A percentile compares a stretch with the other conserved stretches of the same genome.
Evolutionary conservation across 30 jellyfish, hydroid and myxozoan genomes (phyloP).

Genomic region (Mastigias papua): DNA sequence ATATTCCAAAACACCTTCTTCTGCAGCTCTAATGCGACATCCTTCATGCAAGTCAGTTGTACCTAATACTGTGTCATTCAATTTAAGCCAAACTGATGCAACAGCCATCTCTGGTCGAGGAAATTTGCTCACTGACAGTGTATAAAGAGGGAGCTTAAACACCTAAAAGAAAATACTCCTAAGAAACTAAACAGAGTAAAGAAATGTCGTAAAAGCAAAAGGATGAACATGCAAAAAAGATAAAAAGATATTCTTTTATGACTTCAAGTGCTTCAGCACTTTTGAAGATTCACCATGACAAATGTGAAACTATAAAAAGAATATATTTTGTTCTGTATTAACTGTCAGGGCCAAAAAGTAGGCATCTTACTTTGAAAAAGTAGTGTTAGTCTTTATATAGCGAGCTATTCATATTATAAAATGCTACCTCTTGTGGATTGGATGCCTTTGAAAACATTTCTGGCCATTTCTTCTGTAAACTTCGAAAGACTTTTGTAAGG

Average conservation of each 20-base stretch:
- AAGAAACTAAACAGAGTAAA: too few relatives aligned
- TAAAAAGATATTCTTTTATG: too few relatives aligned
- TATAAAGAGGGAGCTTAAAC: slow-evolving; percentile 25
- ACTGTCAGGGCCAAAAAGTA: not conserved
- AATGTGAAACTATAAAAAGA: not conserved
- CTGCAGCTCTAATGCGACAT: slow-evolving; percentile 47
- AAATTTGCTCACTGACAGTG: not conserved
- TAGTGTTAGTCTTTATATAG: not conserved
- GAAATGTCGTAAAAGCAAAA: too few relatives aligned
- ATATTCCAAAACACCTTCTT: slow-evolving; percentile 50
- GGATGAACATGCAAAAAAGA: too few relatives aligned
- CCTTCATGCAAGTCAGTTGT: slow-evolving; percentile 51
- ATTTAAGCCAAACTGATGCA: slow-evolving; percentile 41
- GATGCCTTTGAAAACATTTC: slow-evolving; percentile 30
- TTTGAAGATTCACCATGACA: not conserved
- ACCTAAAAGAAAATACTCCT: slow-evolving; percentile 3
- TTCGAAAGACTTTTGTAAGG: slow-evolving; percentile 33
- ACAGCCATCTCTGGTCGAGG: slow-evolving; percentile 48
- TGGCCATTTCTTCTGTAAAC: slow-evolving; percentile 48
- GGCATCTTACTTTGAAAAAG: not conserved
- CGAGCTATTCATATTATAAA: not conserved
- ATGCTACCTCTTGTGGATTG: slow-evolving; percentile 36
- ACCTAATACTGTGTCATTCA: slow-evolving; percentile 40
- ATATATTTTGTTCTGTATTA: not conserved
- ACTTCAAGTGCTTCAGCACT: not conserved